These are phyloP conservation scores for Netelia inedita DNA, from an alignment of 2,888 invertebrate genomes.

Conservation along the genomic window DNA sequence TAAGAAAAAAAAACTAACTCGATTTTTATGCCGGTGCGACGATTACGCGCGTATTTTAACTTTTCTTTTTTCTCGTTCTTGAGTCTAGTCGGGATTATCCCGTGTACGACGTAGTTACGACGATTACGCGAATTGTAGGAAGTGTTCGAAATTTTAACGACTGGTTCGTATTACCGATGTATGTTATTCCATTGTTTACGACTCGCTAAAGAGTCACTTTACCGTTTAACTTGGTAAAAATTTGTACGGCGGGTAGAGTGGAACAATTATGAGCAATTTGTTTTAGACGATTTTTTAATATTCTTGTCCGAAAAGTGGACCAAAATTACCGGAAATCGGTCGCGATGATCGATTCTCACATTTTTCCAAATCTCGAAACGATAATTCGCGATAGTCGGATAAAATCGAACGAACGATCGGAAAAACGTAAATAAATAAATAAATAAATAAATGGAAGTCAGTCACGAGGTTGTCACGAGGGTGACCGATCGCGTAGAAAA, in stretches of 20 bases:
- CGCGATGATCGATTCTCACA: no score
- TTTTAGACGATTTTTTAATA: background rate
- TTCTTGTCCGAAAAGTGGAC: background rate
- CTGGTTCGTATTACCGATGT: no score
- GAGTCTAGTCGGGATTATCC: no score
- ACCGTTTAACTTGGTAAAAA: slow-evolving; percentile 20
- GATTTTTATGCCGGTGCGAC: slow-evolving; percentile 4
- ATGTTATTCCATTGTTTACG: background rate
- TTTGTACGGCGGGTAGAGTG: background rate
- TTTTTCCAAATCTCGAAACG: no score
- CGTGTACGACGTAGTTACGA: no score
- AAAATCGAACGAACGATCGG: no score
- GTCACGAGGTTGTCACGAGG: background rate
- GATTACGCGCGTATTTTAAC: background rate
- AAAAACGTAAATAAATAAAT: no score
- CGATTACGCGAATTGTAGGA: no score
- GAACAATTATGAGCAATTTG: background rate
- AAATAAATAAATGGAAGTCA: no score
- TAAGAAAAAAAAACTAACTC: slow-evolving; percentile 5
- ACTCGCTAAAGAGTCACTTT: slow-evolving; percentile 1
- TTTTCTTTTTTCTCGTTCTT: no score
- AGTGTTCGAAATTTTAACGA: no score
- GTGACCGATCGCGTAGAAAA: background rate
- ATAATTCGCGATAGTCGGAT: no score
- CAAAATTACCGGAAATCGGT: background rate